Evolutionary conservation across 2,888 invertebrate species (phyloP), one percentile per base, ranked within the genome.

Genomic region (Sabatieria punctata): DNA sequence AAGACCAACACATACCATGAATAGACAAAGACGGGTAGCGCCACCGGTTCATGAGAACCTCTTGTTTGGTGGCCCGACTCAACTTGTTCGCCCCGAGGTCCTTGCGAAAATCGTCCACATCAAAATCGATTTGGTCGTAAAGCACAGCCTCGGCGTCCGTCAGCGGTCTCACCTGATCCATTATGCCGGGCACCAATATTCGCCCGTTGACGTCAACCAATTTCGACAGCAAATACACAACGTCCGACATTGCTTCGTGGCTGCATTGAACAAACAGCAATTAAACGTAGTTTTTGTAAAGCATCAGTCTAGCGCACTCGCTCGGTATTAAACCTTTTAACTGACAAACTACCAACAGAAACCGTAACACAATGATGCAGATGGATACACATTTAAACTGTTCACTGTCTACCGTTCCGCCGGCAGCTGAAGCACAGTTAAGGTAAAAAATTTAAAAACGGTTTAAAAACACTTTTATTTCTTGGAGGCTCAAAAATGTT

Each of bases 31-130:
- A 81, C 2, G 95, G 95, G 64, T 78, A 82, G 45, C 95, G 76
- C 95, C 95, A 97, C 50, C 95, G 77, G 64, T 84, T 81, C 86
- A 89, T 88, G 55, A 97, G 68, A 18, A 89, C 71, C 59, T 83
- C 74, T 42, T 77, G 78, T 69, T 73, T 63, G 26, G 56, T 79
- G 47, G 79, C 77, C 58, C 85, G 81, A 13, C 80, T 74, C 50
- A 89, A 70, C 40, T 55, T 54, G 51, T 58, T 41, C 48, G 56
- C 58, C 41, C 84, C 85, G 52, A 86, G 73, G 52, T 80, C 80
- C 4, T 70, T 64, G 45, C 77, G 77, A 68, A 82, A 91, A 49
- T 79, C 78, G 46, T 76, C 71, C 67, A 82, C 75, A 67, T 85
- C 80, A 68, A 91, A 93, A 61, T 85, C 84, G 57, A 93, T 88